Evolutionary conservation across 2,113 vertebrate species (phyloP).

Genomic region (Lucifuga dentata): DNA sequence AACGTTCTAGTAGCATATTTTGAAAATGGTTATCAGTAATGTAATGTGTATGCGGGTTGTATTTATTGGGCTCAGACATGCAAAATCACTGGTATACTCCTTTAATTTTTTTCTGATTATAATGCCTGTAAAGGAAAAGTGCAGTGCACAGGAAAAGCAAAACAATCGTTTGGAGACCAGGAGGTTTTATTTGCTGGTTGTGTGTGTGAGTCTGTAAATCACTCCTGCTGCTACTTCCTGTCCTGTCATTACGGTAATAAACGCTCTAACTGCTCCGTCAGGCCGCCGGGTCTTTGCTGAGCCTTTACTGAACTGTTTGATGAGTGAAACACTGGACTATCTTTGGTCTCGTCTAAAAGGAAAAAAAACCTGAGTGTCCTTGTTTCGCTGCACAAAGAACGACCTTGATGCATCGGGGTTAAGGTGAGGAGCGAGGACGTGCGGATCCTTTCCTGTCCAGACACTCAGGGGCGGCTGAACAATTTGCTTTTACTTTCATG

Average conservation of each 20-base stretch:
- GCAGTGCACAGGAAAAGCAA: too few species aligned
- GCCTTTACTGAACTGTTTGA: conserved; percentile 51
- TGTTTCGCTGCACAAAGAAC: conserved; percentile 20
- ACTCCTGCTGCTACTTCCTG: conserved; percentile 11
- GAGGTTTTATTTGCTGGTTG: too few species aligned
- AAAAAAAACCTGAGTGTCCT: conserved; percentile 21
- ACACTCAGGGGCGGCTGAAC: conserved; percentile 31
- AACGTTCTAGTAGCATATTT: too few species aligned
- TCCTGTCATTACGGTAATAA: conserved; percentile 54
- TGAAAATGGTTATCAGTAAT: too few species aligned
- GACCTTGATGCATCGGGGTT: conserved; percentile 55
- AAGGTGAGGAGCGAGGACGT: conserved; percentile 54
- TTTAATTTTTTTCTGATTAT: too few species aligned
- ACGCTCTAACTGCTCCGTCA: conserved; percentile 37
- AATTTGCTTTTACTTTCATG: conserved; percentile 55
- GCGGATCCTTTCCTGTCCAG: conserved; percentile 14
- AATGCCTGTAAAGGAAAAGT: too few species aligned
- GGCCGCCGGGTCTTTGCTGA: conserved; percentile 38
- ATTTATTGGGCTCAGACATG: too few species aligned
- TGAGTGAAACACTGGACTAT: conserved; percentile 17
- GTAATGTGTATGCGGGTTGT: too few species aligned
- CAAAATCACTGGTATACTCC: too few species aligned
- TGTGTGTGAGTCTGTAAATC: too few species aligned
- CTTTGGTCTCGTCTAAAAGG: conserved; percentile 21
- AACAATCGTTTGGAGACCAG: too few species aligned